Conservation (phyloP, 2,113 vertebrate species). For the Ameiurus melas region DNA sequence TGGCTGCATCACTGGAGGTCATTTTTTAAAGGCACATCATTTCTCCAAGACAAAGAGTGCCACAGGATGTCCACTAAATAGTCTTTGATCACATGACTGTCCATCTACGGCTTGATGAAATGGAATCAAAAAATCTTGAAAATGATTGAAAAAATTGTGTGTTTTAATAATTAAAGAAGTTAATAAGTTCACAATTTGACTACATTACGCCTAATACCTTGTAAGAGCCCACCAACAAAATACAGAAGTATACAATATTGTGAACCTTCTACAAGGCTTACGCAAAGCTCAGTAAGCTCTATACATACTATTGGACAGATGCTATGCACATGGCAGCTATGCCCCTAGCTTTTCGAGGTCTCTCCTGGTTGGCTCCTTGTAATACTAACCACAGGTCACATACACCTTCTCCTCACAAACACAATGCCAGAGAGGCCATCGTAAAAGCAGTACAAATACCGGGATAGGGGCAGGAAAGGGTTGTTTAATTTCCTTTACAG, state of each 20-base stretch:
- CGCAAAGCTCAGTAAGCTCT: background rate
- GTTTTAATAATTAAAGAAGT: background rate
- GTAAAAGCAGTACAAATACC: constrained; percentile 16
- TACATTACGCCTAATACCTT: background rate
- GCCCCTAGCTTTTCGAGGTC: constrained; percentile 14
- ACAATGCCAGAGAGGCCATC: constrained; percentile 28
- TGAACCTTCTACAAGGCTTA: background rate
- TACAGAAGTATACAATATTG: background rate
- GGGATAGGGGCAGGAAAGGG: constrained; percentile 31
- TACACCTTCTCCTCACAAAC: constrained; percentile 31
- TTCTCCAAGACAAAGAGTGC: background rate
- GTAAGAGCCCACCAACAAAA: background rate
- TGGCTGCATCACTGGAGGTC: constrained; percentile 42
- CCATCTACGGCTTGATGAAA: background rate
- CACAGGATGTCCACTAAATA: background rate
- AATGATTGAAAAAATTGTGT: background rate
- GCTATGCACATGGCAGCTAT: constrained; percentile 13
- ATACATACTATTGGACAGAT: constrained; percentile 49
- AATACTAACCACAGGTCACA: constrained; percentile 37
- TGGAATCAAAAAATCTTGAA: background rate
- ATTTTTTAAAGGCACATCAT: constrained; percentile 29
- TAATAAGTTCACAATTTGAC: background rate
- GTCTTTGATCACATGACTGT: constrained; percentile 6
- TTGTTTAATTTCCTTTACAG: constrained; percentile 37
- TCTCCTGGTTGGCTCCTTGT: constrained; percentile 32